phyloP scores from a whole-genome alignment of 2,888 invertebrate species.

The Drosophila siamana region DNA sequence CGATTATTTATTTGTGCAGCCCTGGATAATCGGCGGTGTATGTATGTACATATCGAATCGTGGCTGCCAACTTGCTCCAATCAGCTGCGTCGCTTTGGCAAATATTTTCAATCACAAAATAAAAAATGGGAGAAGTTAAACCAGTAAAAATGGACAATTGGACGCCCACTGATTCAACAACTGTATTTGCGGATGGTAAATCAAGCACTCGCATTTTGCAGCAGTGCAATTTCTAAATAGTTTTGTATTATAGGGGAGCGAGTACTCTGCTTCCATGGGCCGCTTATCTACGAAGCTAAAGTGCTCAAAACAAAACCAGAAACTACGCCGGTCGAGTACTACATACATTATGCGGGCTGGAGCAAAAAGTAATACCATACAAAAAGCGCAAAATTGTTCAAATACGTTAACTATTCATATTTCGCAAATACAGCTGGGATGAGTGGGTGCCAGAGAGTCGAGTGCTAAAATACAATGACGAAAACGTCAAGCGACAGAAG shows the following conservation, averaged over 20 bases:
- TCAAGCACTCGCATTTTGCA: background rate
- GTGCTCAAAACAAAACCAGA: constrained; percentile 94
- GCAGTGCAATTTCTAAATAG: background rate
- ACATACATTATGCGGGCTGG: constrained; percentile 99
- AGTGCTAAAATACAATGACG: constrained; percentile 95
- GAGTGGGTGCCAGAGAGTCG: constrained; percentile 97
- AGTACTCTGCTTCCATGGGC: constrained; percentile 98
- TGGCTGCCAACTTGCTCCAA: constrained; percentile 47
- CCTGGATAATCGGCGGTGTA: constrained; percentile 28
- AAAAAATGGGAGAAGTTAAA: constrained; percentile 69
- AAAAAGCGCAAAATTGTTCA: background rate
- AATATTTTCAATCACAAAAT: constrained; percentile 69
- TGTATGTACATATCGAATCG: background rate
- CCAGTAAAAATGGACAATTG: constrained; percentile 63
- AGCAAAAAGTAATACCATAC: constrained; percentile 94
- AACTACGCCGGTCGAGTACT: constrained; percentile 95
- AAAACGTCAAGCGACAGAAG: constrained; percentile 94
- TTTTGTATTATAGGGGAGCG: constrained; percentile 89
- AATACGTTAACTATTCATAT: background rate
- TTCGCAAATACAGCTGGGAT: constrained; percentile 89
- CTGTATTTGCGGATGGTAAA: constrained; percentile 89
- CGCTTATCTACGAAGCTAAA: constrained; percentile 98
- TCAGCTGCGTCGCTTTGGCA: constrained; percentile 46
- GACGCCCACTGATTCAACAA: constrained; percentile 53
- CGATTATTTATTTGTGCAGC: constrained; percentile 8